Evolutionary conservation across 1,140 invertebrate species (phyloP), one percentile per base, ranked within the genome.

Genomic region (Stegodyphus dumicola): DNA sequence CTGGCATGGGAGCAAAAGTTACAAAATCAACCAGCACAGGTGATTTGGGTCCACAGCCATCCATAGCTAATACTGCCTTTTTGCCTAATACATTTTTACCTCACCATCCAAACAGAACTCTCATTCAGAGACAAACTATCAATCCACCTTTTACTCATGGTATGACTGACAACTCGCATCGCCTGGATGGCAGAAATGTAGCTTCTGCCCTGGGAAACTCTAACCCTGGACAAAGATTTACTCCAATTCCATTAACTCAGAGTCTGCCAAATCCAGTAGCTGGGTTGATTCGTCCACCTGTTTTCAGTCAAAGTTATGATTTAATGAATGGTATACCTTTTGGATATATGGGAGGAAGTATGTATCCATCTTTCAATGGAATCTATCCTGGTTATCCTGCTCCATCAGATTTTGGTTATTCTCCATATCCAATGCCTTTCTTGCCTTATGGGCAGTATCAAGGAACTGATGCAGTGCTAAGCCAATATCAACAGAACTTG

Each of bases 1-100:
- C 85, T 7, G 65, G 6, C 51, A 7, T 18, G 5, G 52, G 33
- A 17, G 79, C 56, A 9, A 88, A 86, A 77, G 66, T 76, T 9
- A 86, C 86, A 49, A 73, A 86, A 73, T 18, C 87, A 4, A 88
- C 88, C 11, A 88, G 87, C 53, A 88, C 88, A 10, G 85, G 87
- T 60, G 88, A 88, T 60, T 64, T 88, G 52, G 60, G 60, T 1
- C n/a, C 7, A 6, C 13, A 60, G 10, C 9, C 18, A 17, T 54
- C n/a, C 51, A 54, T 56, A 56, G 52, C n/a, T 48, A 33, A 11
- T 65, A 2, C 33, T 48, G 5, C n/a, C 5, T 15, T 66, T 60
- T 56, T 84, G 3, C 67, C 74, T 18, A 66, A 65, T 51, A 11
- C 56, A n/a, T 6, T 75, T 7, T n/a, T 71, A 6, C 71, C 51